phyloP scores from a whole-genome alignment of 2,797 vertebrate species.

The Myotis daubentonii region DNA sequence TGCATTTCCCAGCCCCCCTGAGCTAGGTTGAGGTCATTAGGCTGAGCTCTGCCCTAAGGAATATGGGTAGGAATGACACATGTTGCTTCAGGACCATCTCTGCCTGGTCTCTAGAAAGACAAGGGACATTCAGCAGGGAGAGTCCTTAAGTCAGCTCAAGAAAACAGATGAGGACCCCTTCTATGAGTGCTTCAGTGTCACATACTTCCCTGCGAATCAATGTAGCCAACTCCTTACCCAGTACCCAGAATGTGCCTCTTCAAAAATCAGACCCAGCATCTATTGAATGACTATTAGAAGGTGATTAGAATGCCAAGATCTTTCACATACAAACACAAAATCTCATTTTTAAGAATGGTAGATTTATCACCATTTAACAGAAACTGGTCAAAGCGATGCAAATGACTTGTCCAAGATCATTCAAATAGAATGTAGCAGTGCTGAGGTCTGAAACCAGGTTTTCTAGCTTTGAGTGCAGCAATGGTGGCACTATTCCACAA shows the following conservation, averaged over 20 bases:
- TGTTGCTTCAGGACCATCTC: neutral
- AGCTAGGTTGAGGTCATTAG: neutral
- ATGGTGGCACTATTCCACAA: neutral
- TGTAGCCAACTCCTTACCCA: neutral
- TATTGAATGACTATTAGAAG: too few relatives aligned
- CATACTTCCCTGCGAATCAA: neutral
- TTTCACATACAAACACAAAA: neutral
- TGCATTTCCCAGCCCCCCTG: neutral
- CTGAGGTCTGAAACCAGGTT: neutral
- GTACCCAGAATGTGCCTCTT: neutral
- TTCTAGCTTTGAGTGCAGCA: neutral
- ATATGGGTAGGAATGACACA: neutral
- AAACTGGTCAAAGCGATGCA: neutral
- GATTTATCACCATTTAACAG: neutral
- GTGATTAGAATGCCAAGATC: neutral
- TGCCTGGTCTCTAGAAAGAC: neutral
- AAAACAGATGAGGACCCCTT: neutral
- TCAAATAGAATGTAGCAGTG: neutral
- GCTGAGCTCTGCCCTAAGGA: neutral
- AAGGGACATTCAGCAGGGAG: neutral
- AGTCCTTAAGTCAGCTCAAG: neutral
- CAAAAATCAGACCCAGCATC: neutral
- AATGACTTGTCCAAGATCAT: neutral
- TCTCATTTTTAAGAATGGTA: neutral
- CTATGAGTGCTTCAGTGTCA: neutral